phyloP scores from a whole-genome alignment of 2,797 vertebrate species.

The Myotis vivesi region DNA sequence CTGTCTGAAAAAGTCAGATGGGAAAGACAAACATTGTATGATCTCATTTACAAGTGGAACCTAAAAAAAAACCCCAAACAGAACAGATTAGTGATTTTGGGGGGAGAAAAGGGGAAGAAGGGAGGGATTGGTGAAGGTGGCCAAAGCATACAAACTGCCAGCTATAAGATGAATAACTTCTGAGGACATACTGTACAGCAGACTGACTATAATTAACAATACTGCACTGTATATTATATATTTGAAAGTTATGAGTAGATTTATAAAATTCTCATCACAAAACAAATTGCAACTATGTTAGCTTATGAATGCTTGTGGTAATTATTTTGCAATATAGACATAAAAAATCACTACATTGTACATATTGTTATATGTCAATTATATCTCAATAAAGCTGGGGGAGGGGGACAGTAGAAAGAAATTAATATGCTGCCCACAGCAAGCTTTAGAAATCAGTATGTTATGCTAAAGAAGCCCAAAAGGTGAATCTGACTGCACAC shows the following conservation, averaged over 20 bases:
- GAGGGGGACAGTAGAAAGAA: neutral
- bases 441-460: neutral
- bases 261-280: neutral
- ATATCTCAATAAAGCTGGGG: neutral
- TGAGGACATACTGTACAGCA: neutral
- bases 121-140: neutral
- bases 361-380: neutral
- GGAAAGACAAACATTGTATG: neutral
- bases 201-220: neutral
- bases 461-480: conserved; percentile 14
- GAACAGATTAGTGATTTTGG: neutral
- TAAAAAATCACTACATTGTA: neutral
- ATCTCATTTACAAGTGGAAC: neutral
- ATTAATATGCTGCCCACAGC: conserved; percentile 21
- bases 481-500: conserved; percentile 48
- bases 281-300: neutral
- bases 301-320: neutral
- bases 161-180: neutral
- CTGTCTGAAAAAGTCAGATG: neutral
- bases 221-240: neutral
- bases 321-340: neutral
- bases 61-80: neutral
- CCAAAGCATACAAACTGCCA: neutral
- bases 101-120: no score
- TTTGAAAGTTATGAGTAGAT: neutral